Conservation (phyloP, 1,140 invertebrate species). For the Philaenus spumarius region DNA sequence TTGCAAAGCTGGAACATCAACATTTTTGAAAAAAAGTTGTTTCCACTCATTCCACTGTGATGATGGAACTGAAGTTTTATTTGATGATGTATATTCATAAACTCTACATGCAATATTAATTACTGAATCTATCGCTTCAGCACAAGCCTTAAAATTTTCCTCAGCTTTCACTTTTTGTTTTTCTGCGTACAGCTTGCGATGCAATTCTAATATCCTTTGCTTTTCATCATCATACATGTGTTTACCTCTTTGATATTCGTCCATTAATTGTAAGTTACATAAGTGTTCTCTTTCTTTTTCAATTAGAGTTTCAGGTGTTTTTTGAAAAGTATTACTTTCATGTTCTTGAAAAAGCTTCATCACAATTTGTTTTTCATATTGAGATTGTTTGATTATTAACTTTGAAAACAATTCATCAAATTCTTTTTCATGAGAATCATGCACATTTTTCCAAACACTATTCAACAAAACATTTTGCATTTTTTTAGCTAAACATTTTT, state of each 20-base stretch:
- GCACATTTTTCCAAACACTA: slow-evolving; percentile 37
- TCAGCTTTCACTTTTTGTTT: slow-evolving; percentile 41
- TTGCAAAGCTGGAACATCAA: not conserved
- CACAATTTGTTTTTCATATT: slow-evolving; percentile 55
- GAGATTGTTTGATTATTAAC: slow-evolving; percentile 49
- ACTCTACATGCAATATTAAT: not conserved
- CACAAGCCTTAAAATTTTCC: slow-evolving; percentile 43
- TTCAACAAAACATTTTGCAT: slow-evolving; percentile 36
- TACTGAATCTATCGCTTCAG: slow-evolving; percentile 31
- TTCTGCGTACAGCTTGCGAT: slow-evolving; percentile 43
- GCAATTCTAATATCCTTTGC: slow-evolving; percentile 43
- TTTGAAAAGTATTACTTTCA: slow-evolving; percentile 45
- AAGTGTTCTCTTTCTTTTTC: slow-evolving; percentile 35
- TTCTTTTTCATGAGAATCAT: slow-evolving; percentile 42
- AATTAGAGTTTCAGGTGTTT: slow-evolving; percentile 40
- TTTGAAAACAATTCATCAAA: slow-evolving; percentile 44
- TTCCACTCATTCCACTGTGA: not conserved
- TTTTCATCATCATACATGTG: slow-evolving; percentile 46
- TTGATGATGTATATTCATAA: not conserved
- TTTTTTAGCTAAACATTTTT: slow-evolving; percentile 27
- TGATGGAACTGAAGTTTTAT: not conserved
- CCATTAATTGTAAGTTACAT: slow-evolving; percentile 41
- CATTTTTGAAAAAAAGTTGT: not conserved
- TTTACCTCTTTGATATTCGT: slow-evolving; percentile 39
- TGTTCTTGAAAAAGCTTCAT: slow-evolving; percentile 51